Evolutionary conservation across 2,888 invertebrate species (phyloP), one percentile per base, ranked within the genome.

Genomic region (Chalcosyrphus nemorum): DNA sequence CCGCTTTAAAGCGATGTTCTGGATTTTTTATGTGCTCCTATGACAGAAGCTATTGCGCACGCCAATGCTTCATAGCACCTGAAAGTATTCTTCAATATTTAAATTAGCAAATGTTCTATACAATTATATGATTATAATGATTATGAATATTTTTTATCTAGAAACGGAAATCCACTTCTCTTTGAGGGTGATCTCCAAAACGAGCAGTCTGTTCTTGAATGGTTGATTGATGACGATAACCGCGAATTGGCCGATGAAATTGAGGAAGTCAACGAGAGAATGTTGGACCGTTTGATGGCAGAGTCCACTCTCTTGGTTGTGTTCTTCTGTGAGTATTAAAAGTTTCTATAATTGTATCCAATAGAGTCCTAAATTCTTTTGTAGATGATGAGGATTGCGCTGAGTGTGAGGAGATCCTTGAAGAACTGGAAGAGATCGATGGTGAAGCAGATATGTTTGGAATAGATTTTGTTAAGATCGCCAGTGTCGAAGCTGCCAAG

Each of bases 401-500:
- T 11, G 97, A 97, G 90, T 98, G 98, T 89, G 95, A 96, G 86
- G 97, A 97, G 90, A 97, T 98, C 68, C 93, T 98, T 52, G 96
- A 96, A 90, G 95, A 97, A 81, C 92, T 98, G 43, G 98, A 98
- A 92, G 95, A 97, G 90, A 98, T 99, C 87, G 98, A 99, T 89
- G 97, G 97, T 32, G 98, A 98, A 92, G 97, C 97, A 0, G 97
- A 98, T 91, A 94, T 96, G 88, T 97, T 94, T 89, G 97, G 97
- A n/a, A 97, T 98, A 87, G 97, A 98, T 91, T 98, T 98, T 91
- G 97, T 98, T 0, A 98, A 98, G 91, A 97, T 98, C 68, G 95
- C 95, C 47, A 96, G 96, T 88, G 92, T 94, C 0, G 95, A 96
- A 87, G 96, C 97, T 1, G 96, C 97, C 9, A 94, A 95, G 38